Base-by-base conservation (phyloP, 1,140 invertebrate genomes). In the Cydia strobilella region DNA sequence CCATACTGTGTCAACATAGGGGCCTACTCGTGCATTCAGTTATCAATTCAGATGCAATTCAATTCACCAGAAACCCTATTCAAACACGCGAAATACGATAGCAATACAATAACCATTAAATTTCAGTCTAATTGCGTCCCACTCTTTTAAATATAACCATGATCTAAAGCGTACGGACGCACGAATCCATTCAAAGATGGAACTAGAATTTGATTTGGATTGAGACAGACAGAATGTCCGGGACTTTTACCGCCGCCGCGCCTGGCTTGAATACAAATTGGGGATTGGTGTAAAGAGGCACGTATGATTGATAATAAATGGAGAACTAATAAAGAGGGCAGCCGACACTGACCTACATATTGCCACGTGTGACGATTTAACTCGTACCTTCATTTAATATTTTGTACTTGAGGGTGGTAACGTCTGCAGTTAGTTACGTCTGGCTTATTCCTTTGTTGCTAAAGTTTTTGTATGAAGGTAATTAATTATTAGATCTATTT, bases 301-400 rank as follows among this genome's bases (percentile, higher is more conserved):
- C 54, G 72, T 82, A 84, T 75, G 81, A 82, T 77, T 83, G 76
- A 84, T 82, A 82, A 78, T 79, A 63, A 54, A 18, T 65, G 75
- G 51, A 62, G 65, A 65, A 63, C n/a, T 78, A 72, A 65, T 35
- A 75, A 77, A 75, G 62, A 74, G 45, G 59, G 76, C 73, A 59
- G 75, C 62, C 87, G 87, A 87, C 84, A 86, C 81, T 89, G 87
- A 89, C 86, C 87, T 87, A 89, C 80, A 84, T 86, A 80, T 82
- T 80, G 81, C 80, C 76, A 79, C 74, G 54, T 59, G 54, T 59
- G 54, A 59, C 54, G 54, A 12, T 59, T 59, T 59, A 20, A 59
- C 54, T 23, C 54, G 9, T 12, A 12, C 54, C 51, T 18, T 54
- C 6, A 59, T 59, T 59, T 59, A 23, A 59, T 59, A 59, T 12